A percentile compares a stretch with the other conserved stretches of the same genome.
These are phyloP conservation scores for Mastomys coucha DNA, from an alignment of 2,113 vertebrate species.

Conservation along the genomic window DNA sequence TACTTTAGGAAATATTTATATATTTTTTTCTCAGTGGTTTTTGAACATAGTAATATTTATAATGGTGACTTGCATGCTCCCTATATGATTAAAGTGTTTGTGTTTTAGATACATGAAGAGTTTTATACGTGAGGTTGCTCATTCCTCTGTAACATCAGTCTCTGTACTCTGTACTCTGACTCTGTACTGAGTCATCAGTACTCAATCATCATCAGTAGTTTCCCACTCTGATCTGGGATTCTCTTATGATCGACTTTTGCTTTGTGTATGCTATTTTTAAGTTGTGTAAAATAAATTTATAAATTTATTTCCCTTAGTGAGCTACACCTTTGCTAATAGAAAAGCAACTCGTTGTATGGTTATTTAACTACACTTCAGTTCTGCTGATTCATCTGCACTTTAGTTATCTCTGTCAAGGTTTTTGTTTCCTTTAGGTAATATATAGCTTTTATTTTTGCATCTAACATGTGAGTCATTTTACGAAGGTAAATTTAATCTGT, in stretches of 20 bases:
- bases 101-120: background rate
- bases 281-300: background rate
- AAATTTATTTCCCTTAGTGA: conserved; percentile 35
- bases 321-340: background rate
- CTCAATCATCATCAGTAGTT: too few species aligned
- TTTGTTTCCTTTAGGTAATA: background rate
- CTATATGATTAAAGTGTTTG: background rate
- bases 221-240: conserved; percentile 4
- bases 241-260: background rate
- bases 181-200: too few species aligned
- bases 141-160: background rate
- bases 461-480: background rate
- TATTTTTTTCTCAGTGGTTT: conserved; percentile 32
- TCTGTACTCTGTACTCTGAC: too few species aligned
- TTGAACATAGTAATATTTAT: conserved; percentile 23
- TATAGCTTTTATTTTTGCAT: background rate
- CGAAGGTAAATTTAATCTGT: background rate
- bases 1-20: conserved; percentile 39
- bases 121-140: background rate
- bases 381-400: background rate
- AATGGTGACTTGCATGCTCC: background rate
- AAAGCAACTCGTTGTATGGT: background rate
- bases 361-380: background rate
- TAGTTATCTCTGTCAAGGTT: background rate
- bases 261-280: background rate